Conservation (phyloP, 2,888 invertebrate genomes). For the Nebria salina region DNA sequence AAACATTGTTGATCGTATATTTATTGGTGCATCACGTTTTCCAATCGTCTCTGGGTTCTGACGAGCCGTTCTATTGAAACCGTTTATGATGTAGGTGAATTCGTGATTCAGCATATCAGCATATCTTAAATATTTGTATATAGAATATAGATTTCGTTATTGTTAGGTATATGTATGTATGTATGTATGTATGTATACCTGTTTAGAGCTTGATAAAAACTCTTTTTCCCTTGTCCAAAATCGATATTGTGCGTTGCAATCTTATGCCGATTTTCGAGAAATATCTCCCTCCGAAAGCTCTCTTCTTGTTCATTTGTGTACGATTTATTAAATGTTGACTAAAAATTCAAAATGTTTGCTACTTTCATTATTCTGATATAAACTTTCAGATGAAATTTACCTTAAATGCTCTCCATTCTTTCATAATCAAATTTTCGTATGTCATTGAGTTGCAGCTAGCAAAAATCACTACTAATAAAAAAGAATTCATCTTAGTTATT, state of each 20-base stretch:
- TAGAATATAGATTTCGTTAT: too few relatives aligned
- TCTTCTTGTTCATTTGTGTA: conserved; percentile 56
- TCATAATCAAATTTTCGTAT: conserved; percentile 72
- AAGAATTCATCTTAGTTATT: neutral
- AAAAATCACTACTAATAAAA: conserved; percentile 55
- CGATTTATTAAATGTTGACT: conserved; percentile 57
- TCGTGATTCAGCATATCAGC: conserved; percentile 59
- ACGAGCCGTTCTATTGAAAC: conserved; percentile 55
- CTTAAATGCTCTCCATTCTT: conserved; percentile 83
- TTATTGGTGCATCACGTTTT: conserved; percentile 21
- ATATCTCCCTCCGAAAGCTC: conserved; percentile 57
- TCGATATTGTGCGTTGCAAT: conserved; percentile 58
- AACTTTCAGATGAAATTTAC: conserved; percentile 61
- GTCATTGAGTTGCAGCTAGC: conserved; percentile 70
- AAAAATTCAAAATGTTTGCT: conserved; percentile 21
- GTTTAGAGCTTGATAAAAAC: conserved; percentile 58
- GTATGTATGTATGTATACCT: too few relatives aligned
- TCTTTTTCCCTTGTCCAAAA: conserved; percentile 55
- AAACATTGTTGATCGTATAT: conserved; percentile 53
- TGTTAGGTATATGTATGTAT: too few relatives aligned
- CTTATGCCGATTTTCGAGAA: conserved; percentile 59
- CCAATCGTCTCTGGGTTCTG: conserved; percentile 7
- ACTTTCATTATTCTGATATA: neutral
- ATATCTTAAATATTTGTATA: conserved; percentile 16
- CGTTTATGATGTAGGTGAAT: conserved; percentile 57